phyloP scores from a whole-genome alignment of 2,888 invertebrate species.

The Pyrgus malvae region DNA sequence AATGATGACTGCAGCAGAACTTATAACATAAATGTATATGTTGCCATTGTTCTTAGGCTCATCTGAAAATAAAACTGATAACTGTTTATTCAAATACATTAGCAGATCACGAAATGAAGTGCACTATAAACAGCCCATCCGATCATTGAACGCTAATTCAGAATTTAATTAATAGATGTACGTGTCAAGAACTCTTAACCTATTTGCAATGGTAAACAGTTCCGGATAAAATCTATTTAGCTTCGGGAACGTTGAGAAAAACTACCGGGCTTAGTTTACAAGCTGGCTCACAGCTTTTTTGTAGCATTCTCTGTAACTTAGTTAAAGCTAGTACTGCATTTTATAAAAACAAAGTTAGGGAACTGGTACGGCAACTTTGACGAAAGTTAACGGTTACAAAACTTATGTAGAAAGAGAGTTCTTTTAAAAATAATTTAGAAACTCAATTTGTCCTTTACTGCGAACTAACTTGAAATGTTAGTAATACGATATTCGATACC shows the following conservation, averaged over 20 bases:
- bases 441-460: no score
- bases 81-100: not conserved
- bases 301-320: slow-evolving; percentile 42
- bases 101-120: not conserved
- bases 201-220: slow-evolving; percentile 13
- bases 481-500: no score
- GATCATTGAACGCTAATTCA: slow-evolving; percentile 3
- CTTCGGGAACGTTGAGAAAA: slow-evolving; percentile 19
- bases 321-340: slow-evolving; percentile 34
- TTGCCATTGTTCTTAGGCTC: slow-evolving; percentile 31
- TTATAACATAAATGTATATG: slow-evolving; percentile 47
- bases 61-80: slow-evolving; percentile 13
- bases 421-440: not conserved
- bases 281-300: slow-evolving; percentile 27
- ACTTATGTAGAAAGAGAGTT: not conserved
- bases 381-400: not conserved
- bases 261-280: slow-evolving; percentile 20
- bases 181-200: slow-evolving; percentile 17
- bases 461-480: no score
- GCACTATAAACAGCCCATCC: not conserved
- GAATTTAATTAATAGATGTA: slow-evolving; percentile 24
- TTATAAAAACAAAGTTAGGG: slow-evolving; percentile 18
- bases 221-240: slow-evolving; percentile 11
- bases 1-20: slow-evolving; percentile 44
- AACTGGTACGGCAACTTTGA: slow-evolving; percentile 6